Evolutionary conservation across 1,140 invertebrate genomes (phyloP), one percentile per base, ranked within the genome.

Genomic region (Calliphora vicina): DNA sequence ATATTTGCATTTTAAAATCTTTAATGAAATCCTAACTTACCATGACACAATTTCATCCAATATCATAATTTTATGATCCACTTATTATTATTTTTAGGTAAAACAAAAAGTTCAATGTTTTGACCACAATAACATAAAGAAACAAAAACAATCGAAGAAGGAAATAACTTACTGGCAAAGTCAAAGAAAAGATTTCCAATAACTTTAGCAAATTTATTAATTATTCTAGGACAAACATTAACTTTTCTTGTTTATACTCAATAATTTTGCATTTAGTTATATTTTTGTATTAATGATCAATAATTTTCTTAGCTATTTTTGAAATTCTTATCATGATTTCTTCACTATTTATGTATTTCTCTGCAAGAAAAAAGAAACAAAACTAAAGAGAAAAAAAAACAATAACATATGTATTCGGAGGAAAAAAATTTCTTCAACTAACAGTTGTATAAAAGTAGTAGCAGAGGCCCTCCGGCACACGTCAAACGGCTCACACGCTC

Each of bases 11-110:
- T 43, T 74, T 23, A 43, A 67, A 67, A 80, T 20, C 13, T 3
- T 17, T 26, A 45, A 13, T 76, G 25, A 17, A 57, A n/a, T 80
- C n/a, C 43, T 83, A 25, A 83, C 86, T 87, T 84, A 90, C 89
- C 89, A 90, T 87, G 83, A 87, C 85, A 90, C 89, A 86, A 90
- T 87, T 89, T 90, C 88, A 90, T 90, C 89, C 87, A 90, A 90
- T 90, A 90, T 90, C 89, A 90, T 90, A 90, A 43, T 78, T 67
- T 67, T 17, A 1, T 67, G 9, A 1, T 57, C 50, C 50, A 57
- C 50, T 57, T 57, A 67, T 20, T 67, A 6, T 25, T 23, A 20
- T 67, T 23, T 67, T 10, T 67, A 23, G 20, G n/a, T 23, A 67
- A 67, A 67, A 67, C 61, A 20, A 23, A 20, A 67, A 67, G 61